Conservation (phyloP, 37 sponge, comb jelly and placozoan species). For the Crambe crambe region DNA sequence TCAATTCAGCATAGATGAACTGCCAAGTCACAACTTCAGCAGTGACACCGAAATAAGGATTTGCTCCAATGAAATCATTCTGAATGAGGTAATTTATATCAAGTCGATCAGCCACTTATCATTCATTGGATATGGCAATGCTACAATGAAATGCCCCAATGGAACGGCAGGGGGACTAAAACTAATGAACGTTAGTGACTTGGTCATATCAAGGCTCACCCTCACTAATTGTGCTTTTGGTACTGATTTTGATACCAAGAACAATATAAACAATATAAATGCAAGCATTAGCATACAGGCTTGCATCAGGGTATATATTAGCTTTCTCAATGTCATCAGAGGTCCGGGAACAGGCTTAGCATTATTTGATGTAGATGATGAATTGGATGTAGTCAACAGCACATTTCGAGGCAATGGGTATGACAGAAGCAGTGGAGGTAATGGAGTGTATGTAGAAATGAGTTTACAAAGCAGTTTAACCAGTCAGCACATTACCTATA, state of each 20-base stretch:
- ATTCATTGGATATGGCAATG: background rate
- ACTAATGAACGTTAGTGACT: too few relatives aligned
- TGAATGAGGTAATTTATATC: background rate
- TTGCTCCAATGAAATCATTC: background rate
- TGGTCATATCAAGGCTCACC: background rate
- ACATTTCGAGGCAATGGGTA: background rate
- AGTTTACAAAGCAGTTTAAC: background rate
- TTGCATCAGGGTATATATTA: background rate
- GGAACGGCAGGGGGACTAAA: background rate
- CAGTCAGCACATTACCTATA: background rate
- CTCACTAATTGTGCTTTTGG: background rate
- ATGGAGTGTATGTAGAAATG: constrained; percentile 15
- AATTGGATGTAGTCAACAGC: background rate
- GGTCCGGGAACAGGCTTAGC: constrained; percentile 6
- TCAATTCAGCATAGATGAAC: background rate
- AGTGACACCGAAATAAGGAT: background rate
- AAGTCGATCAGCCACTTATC: background rate
- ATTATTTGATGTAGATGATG: background rate
- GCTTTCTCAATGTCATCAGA: background rate
- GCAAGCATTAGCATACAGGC: background rate
- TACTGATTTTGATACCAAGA: background rate
- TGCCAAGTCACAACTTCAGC: background rate
- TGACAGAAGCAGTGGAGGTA: background rate
- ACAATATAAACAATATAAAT: constrained; percentile 2
- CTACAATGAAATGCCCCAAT: background rate